Base-by-base conservation (phyloP, 2,797 vertebrate species). In the Salmo trutta region DNA sequence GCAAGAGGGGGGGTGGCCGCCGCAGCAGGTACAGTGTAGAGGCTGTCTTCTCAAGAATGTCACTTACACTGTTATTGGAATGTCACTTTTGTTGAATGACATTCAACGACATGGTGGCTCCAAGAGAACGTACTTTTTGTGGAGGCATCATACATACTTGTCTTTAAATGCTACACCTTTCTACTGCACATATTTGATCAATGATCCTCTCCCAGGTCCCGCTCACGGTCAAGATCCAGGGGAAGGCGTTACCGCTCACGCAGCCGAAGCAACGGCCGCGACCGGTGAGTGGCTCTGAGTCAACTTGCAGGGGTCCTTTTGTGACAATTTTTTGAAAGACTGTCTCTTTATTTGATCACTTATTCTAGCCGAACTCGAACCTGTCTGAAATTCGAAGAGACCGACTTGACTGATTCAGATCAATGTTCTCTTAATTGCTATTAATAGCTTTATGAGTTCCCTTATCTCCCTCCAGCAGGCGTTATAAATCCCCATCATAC, bases 401-500 rank as follows among this genome's bases (percentile, higher is more conserved):
- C 31, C 7, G 15, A 17, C n/a, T 36, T 62, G 16, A 73, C n/a
- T 14, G 4, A 6, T 74, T 33, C 17, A 33, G 31, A 31, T 33
- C 29, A 67, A 10, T 19, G 21, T 41, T 6, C 66, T 12, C 71
- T 77, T 59, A 59, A 6, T 77, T 14, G 41, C n/a, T n/a, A 8
- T 71, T 79, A 47, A 47, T 47, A 31, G 33, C 68, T 19, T 70
- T 5, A 71, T 21, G 15, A 69, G 16, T 41, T 67, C 0, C 74
- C 5, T 78, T 19, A 71, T 21, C 66, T 51, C 52, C 21, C 67
- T 14, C 69, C 70, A 85, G 83, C 83, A 94, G 94, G 85, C 88
- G 89, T 3, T 90, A 93, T 47, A 83, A 93, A 56, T 95, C 94
- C 77, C 93, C 94, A 0, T 96, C 95, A 7, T 95, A 95, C 73